Conservation (phyloP, 2,797 vertebrate genomes). For the Pyrrhura leucotis region DNA sequence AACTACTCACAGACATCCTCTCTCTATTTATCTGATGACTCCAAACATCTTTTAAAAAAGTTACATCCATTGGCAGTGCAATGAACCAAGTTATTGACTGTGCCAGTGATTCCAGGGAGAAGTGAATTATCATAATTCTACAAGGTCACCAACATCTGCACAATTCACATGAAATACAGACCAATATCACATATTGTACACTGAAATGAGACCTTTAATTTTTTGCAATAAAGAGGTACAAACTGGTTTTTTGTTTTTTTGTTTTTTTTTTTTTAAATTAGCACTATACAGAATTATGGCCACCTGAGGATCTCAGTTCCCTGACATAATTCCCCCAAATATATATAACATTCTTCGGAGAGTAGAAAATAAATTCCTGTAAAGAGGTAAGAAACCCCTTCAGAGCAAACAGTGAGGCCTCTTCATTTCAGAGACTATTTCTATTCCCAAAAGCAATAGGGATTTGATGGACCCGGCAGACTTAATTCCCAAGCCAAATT, state of each 20-base stretch:
- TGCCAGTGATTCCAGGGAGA: not conserved
- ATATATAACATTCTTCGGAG: not conserved
- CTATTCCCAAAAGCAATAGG: slow-evolving; percentile 6
- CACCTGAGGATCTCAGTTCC: not conserved
- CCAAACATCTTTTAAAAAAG: not conserved
- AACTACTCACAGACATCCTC: not conserved
- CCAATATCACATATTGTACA: not conserved
- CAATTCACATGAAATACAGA: not conserved
- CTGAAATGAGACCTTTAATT: not conserved
- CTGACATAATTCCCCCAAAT: not conserved
- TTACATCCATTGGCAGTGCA: not conserved
- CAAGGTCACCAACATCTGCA: not conserved
- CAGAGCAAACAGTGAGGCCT: slow-evolving; percentile 19
- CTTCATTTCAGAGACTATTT: slow-evolving; percentile 22
- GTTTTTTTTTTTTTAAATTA: not conserved
- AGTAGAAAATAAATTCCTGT: slow-evolving; percentile 13
- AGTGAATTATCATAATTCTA: not conserved
- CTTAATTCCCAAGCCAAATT: slow-evolving; percentile 56
- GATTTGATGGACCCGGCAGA: slow-evolving; percentile 40
- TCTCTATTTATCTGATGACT: not conserved
- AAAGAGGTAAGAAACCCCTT: not conserved
- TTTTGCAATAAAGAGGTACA: not conserved
- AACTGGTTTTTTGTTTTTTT: not conserved
- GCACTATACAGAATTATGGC: not conserved
- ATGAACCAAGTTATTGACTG: not conserved